A percentile compares a stretch with the other conserved stretches of the same genome.
phyloP scores from a whole-genome alignment of 2,888 invertebrate genomes.

The Cosmia trapezina region DNA sequence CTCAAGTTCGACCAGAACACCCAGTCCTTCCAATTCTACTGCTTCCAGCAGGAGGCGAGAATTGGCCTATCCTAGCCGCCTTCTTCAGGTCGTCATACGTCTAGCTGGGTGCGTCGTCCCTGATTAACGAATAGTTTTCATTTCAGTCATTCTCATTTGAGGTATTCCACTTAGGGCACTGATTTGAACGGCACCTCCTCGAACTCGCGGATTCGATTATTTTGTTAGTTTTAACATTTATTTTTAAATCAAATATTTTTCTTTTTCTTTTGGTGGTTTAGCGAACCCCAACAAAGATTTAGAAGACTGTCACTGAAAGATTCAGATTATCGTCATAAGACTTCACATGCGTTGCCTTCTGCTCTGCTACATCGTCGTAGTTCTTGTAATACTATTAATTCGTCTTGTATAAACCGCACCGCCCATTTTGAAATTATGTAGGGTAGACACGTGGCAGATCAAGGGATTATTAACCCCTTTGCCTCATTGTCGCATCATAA shows the following conservation, averaged over 20 bases:
- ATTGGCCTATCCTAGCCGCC: background rate
- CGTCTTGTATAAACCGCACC: background rate
- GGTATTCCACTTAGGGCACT: no score
- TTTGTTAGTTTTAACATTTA: no score
- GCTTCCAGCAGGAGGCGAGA: no score
- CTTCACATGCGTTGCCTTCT: background rate
- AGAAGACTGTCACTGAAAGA: background rate
- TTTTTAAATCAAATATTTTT: no score
- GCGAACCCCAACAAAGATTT: no score
- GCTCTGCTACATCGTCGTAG: background rate
- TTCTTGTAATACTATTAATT: background rate
- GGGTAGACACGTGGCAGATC: background rate
- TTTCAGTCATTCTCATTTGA: background rate
- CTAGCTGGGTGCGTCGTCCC: background rate
- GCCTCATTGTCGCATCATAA: conserved; percentile 6
- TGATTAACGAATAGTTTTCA: background rate
- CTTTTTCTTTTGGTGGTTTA: no score
- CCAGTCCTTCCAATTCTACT: background rate
- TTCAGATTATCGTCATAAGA: background rate
- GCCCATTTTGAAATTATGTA: conserved; percentile 6
- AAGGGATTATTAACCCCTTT: conserved; percentile 27
- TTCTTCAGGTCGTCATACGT: background rate
- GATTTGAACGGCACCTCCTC: no score
- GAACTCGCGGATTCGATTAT: no score
- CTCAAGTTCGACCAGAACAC: background rate